Percentiles rank a stretch among this genome's conserved stretches.
These are phyloP conservation scores for Delichon dasypus DNA, from an alignment of 2,797 vertebrate species.

Conservation along the genomic window DNA sequence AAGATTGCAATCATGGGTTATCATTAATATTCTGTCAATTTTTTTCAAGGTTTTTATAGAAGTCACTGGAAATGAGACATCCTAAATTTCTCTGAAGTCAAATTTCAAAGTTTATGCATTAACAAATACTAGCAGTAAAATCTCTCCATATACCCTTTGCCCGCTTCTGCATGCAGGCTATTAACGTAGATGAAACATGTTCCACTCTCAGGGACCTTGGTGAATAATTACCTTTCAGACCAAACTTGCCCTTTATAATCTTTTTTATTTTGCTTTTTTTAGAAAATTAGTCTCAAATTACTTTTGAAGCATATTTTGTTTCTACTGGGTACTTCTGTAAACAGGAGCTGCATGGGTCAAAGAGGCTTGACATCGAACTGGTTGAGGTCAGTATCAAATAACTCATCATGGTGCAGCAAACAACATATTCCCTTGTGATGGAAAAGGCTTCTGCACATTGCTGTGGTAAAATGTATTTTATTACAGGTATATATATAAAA, in stretches of 20 bases:
- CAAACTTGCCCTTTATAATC: not conserved
- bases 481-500: not conserved
- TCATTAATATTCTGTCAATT: not conserved
- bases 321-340: not conserved
- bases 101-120: slow-evolving; percentile 4
- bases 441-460: not conserved
- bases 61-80: not conserved
- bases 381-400: not conserved
- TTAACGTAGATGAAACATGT: not conserved
- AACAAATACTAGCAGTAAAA: not conserved
- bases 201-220: not conserved
- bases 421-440: not conserved
- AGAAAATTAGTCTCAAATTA: slow-evolving; percentile 1
- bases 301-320: not conserved
- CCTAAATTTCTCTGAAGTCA: slow-evolving; percentile 2
- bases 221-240: not conserved
- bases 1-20: not conserved
- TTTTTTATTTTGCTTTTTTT: not conserved
- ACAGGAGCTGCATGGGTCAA: not conserved
- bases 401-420: not conserved
- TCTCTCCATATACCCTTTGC: not conserved
- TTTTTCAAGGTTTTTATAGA: not conserved
- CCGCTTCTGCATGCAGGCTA: not conserved
- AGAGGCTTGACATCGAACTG: not conserved
- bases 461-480: not conserved